Percentiles rank a stretch among this genome's conserved stretches.
Evolutionary conservation across 2,113 vertebrate species (phyloP).

Genomic region (Clinocottus analis): DNA sequence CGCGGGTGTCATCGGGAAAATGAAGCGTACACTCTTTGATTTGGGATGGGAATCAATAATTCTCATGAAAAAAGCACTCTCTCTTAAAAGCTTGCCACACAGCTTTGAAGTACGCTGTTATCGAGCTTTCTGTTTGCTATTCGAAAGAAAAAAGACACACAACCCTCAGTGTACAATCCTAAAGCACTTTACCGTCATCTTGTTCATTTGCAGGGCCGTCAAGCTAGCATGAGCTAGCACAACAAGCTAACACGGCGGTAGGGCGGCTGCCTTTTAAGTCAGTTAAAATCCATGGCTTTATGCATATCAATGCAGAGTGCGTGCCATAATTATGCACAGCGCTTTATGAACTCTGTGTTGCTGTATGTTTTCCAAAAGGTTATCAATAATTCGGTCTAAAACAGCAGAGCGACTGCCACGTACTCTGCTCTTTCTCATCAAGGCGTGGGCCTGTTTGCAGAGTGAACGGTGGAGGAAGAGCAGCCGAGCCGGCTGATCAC

Average conservation of each 20-base stretch:
- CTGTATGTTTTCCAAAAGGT: constrained; percentile 33
- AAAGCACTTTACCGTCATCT: background rate
- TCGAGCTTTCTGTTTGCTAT: background rate
- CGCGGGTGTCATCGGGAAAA: constrained; percentile 13
- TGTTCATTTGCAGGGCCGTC: background rate
- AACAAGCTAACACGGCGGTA: background rate
- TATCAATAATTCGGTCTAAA: constrained; percentile 49
- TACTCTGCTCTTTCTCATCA: constrained; percentile 41
- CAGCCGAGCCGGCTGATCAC: constrained; percentile 43
- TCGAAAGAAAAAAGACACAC: background rate
- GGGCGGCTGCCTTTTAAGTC: background rate
- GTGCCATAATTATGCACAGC: constrained; percentile 1
- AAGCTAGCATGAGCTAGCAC: background rate
- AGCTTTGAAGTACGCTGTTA: background rate
- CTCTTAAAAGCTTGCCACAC: background rate
- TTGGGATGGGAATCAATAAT: constrained; percentile 38
- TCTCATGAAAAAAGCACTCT: constrained; percentile 12
- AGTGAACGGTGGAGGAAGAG: constrained; percentile 26
- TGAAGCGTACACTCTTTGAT: background rate
- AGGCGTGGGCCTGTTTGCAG: constrained; percentile 36
- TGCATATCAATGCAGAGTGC: background rate
- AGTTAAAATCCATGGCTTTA: background rate
- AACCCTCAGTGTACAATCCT: background rate
- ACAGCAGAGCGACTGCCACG: constrained; percentile 41
- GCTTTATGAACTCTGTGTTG: background rate